Evolutionary conservation across 1,140 invertebrate genomes (phyloP).

Genomic region (Nasonia vitripennis): DNA sequence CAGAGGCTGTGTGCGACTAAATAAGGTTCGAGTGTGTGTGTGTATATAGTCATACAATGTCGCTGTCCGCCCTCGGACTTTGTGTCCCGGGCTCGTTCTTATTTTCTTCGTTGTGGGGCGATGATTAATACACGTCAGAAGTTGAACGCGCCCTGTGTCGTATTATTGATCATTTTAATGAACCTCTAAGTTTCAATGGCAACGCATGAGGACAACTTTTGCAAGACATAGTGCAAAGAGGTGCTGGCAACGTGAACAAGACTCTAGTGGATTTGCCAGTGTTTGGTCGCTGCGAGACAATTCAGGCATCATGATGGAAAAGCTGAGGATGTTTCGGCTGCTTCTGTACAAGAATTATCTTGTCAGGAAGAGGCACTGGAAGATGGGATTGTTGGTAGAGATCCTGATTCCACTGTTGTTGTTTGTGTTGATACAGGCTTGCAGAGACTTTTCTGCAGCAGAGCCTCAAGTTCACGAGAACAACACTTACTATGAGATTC

Average conservation of each 20-base stretch:
- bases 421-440: constrained; percentile 64
- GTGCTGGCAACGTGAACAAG: background rate
- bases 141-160: background rate
- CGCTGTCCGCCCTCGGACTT: background rate
- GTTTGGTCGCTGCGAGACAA: background rate
- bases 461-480: constrained; percentile 53
- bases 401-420: constrained; percentile 66
- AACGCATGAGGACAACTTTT: constrained; percentile 3
- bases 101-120: background rate
- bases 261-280: constrained; percentile 1
- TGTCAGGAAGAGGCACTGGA: constrained; percentile 68
- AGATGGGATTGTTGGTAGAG: constrained; percentile 64
- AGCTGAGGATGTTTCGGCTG: constrained; percentile 63
- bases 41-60: background rate
- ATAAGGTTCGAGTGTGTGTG: too few relatives aligned
- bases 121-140: background rate
- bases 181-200: constrained; percentile 28
- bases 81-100: background rate
- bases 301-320: constrained; percentile 55
- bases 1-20: too few relatives aligned
- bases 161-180: constrained; percentile 33
- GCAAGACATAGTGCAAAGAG: background rate
- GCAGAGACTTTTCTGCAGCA: constrained; percentile 62
- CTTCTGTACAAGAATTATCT: constrained; percentile 68
- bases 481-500: constrained; percentile 61